phyloP scores from a whole-genome alignment of 2,888 invertebrate species.

The Sinelater perroti region DNA sequence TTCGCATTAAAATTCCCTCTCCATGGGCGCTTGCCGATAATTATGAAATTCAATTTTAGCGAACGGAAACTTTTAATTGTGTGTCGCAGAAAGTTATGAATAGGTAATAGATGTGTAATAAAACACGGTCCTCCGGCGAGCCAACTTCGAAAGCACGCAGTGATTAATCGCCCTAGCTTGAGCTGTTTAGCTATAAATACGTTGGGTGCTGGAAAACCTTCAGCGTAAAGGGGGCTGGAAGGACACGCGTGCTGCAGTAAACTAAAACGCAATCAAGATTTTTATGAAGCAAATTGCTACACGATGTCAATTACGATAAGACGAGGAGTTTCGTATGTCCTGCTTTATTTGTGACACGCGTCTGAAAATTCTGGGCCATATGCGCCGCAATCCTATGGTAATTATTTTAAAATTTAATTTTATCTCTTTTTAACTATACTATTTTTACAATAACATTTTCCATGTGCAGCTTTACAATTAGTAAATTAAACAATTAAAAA shows the following conservation, averaged over 20 bases:
- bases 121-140: conserved; percentile 5
- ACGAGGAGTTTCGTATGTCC: conserved; percentile 17
- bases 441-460: too few relatives aligned
- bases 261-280: conserved; percentile 31
- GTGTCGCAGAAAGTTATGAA: conserved; percentile 21
- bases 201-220: not conserved
- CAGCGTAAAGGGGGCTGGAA: not conserved
- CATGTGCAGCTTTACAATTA: too few relatives aligned
- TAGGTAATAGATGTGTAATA: conserved; percentile 21
- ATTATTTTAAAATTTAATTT: conserved; percentile 4
- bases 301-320: conserved; percentile 31
- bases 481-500: too few relatives aligned
- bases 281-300: conserved; percentile 29
- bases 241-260: conserved; percentile 14
- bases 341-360: conserved; percentile 25
- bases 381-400: conserved; percentile 4
- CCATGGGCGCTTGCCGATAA: conserved; percentile 38
- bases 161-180: conserved; percentile 4
- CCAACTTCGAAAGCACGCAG: conserved; percentile 11
- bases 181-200: not conserved
- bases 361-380: conserved; percentile 15
- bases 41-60: conserved; percentile 35
- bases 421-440: too few relatives aligned
- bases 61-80: conserved; percentile 34
- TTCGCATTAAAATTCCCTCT: conserved; percentile 31